Evolutionary conservation across 2,888 invertebrate genomes (phyloP).

Genomic region (Ochropleura plecta): DNA sequence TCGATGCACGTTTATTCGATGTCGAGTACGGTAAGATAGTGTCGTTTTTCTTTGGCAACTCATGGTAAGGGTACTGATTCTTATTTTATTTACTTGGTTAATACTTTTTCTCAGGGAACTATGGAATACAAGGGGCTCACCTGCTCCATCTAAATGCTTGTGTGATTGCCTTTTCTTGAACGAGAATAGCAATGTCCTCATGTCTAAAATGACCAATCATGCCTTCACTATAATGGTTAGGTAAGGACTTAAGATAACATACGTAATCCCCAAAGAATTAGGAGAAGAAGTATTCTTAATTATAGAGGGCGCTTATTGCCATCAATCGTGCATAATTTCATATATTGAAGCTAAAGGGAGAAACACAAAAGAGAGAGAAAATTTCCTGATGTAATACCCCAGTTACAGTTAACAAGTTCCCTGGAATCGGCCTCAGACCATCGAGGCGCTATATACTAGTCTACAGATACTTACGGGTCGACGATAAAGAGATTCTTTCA

Average conservation of each 20-base stretch:
- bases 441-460: neutral
- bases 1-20: too few species aligned
- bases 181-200: neutral
- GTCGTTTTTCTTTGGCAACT: too few species aligned
- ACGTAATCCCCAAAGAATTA: neutral
- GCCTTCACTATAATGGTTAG: neutral
- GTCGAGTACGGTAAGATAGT: too few species aligned
- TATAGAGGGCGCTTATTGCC: neutral
- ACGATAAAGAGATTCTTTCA: neutral
- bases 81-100: neutral
- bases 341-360: neutral
- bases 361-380: neutral
- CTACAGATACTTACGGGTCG: neutral
- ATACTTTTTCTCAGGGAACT: neutral
- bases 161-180: neutral
- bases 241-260: neutral
- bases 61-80: neutral
- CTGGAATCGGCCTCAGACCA: neutral
- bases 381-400: neutral
- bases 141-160: neutral
- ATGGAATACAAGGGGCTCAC: neutral
- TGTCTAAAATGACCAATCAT: neutral
- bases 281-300: neutral
- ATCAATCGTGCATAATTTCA: neutral
- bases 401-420: neutral